Conservation (phyloP, 2,113 vertebrate genomes). For the Bubo blakistoni region DNA sequence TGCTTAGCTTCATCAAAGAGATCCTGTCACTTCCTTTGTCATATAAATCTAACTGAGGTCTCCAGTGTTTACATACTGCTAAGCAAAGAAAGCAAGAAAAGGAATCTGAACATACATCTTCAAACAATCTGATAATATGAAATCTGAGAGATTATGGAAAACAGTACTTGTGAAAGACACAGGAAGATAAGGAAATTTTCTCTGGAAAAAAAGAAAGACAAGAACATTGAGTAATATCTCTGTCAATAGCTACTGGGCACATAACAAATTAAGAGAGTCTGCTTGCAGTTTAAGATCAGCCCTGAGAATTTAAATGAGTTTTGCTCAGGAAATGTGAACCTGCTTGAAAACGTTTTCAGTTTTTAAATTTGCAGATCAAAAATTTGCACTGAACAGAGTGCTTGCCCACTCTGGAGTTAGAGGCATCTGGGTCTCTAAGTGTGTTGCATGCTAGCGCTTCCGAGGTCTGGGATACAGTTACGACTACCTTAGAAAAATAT, state of each 20-base stretch:
- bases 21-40: conserved; percentile 39
- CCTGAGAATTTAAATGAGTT: conserved; percentile 22
- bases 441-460: not conserved
- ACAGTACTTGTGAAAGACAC: not conserved
- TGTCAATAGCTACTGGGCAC: conserved; percentile 20
- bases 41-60: conserved; percentile 6
- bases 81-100: conserved; percentile 51
- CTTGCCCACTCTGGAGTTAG: not conserved
- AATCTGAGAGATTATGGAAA: conserved; percentile 54
- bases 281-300: not conserved
- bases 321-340: not conserved
- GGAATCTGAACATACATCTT: conserved; percentile 39
- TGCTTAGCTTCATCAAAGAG: not conserved
- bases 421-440: not conserved
- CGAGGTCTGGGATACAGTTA: not conserved
- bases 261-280: not conserved
- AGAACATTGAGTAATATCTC: conserved; percentile 24
- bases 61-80: conserved; percentile 33
- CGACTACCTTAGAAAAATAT: not conserved
- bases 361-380: not conserved
- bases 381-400: not conserved
- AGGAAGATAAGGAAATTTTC: conserved; percentile 14
- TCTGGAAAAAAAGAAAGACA: not conserved
- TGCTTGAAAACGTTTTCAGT: not conserved
- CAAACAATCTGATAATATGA: conserved; percentile 48